These are phyloP conservation scores for Tachina fera DNA, from an alignment of 2,888 invertebrate genomes.

Conservation along the genomic window DNA sequence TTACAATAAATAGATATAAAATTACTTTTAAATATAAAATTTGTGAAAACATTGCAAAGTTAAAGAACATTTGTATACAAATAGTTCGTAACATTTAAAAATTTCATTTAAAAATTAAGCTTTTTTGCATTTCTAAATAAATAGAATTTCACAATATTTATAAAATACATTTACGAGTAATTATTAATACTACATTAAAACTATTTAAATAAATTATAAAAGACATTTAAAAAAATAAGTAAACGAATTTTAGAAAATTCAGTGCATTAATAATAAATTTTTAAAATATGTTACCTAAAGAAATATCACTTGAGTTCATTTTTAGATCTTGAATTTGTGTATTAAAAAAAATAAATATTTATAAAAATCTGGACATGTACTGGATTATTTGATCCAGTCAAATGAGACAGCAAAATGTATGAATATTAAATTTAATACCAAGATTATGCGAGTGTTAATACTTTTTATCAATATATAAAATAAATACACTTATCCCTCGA, in stretches of 20 bases:
- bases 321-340: neutral
- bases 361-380: neutral
- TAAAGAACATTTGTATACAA: neutral
- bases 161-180: no score
- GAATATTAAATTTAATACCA: neutral
- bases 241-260: slow-evolving; percentile 82
- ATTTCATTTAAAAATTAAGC: neutral
- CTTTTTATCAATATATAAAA: neutral
- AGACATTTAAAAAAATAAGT: slow-evolving; percentile 71
- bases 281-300: neutral
- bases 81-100: slow-evolving; percentile 6
- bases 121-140: neutral
- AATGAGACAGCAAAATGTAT: neutral
- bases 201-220: slow-evolving; percentile 21
- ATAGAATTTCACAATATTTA: neutral
- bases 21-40: neutral
- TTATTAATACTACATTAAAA: neutral
- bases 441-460: neutral
- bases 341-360: neutral
- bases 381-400: neutral
- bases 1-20: neutral
- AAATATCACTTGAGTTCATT: neutral
- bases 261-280: slow-evolving; percentile 71
- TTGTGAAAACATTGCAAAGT: neutral
- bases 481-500: no score